Base-by-base conservation (phyloP, 2,888 invertebrate genomes). In the Polyommatus iphigenia region DNA sequence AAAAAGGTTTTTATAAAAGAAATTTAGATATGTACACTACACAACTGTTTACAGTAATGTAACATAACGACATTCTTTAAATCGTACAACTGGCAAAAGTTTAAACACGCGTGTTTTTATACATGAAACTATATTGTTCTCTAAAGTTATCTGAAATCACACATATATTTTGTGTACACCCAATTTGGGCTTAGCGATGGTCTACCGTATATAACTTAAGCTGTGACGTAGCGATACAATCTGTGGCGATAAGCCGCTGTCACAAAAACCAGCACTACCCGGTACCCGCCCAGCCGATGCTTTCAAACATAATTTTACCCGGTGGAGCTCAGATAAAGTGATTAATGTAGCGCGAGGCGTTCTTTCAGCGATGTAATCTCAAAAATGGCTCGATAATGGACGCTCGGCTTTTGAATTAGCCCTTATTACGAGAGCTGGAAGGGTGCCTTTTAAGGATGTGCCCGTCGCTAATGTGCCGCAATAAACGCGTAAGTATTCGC, bases 301-400 rank as follows among this genome's bases (percentile, higher is more conserved):
- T 79, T 80, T 79, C 77, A 73, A 81, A 79, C 78, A 78, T 79
- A 79, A 79, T 78, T 78, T 78, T 72, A 79, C 79, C 80, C 79
- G 79, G 78, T 78, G 77, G 80, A 80, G 80, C 81, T 79, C 81
- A 81, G 82, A 83, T 83, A 83, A 83, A 83, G 83, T 84, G 85
- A 85, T 84, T 84, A 84, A 85, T 84, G 83, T 82, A 82, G 82
- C 82, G 81, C 80, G 81, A 82, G 82, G 82, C 83, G 83, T 80
- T 82, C 83, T 82, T 82, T 81, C 83, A 82, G 81, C 82, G 84
- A 84, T 83, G 81, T 81, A 81, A 84, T 84, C 84, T 83, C 81
- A 82, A 80, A 81, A 83, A 84, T 80, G 82, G 82, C 80, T 79
- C 80, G 83, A 82, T 84, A 84, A 84, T 83, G 82, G 82, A 80